phyloP scores from a whole-genome alignment of 2,113 vertebrate genomes.

The Calidris pygmaea region DNA sequence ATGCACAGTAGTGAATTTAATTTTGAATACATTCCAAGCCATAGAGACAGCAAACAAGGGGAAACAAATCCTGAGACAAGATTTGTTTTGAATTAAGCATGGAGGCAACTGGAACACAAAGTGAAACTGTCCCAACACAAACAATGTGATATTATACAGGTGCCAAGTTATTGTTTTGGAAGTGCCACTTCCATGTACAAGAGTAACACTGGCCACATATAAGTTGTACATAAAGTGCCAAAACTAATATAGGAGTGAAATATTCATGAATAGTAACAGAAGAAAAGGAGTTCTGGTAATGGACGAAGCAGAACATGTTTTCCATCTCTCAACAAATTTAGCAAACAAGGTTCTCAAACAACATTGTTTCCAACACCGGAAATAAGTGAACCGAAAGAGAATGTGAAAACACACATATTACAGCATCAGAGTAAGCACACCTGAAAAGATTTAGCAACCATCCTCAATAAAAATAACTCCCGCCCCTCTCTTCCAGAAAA shows the following conservation, averaged over 20 bases:
- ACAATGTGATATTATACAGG: background rate
- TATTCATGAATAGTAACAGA: constrained; percentile 27
- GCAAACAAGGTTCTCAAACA: background rate
- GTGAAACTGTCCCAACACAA: constrained; percentile 29
- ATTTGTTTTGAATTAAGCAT: constrained; percentile 46
- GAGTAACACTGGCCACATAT: background rate
- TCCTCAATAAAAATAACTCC: background rate
- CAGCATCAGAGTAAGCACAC: background rate
- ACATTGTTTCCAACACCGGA: background rate
- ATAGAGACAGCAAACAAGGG: constrained; percentile 28
- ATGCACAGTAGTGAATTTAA: constrained; percentile 36
- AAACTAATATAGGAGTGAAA: constrained; percentile 3
- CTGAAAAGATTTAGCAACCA: background rate
- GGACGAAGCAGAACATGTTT: background rate
- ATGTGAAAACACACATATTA: background rate
- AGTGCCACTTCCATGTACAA: background rate
- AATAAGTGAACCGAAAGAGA: background rate
- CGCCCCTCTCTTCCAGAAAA: background rate
- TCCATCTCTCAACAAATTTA: background rate
- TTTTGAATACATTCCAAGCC: constrained; percentile 18
- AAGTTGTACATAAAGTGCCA: constrained; percentile 4
- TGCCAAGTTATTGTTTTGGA: constrained; percentile 17
- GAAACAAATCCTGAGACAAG: constrained; percentile 54
- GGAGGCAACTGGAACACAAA: background rate
- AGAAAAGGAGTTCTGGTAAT: background rate